Conservation (phyloP, 2,888 invertebrate species). For the Drosophila borealis region DNA sequence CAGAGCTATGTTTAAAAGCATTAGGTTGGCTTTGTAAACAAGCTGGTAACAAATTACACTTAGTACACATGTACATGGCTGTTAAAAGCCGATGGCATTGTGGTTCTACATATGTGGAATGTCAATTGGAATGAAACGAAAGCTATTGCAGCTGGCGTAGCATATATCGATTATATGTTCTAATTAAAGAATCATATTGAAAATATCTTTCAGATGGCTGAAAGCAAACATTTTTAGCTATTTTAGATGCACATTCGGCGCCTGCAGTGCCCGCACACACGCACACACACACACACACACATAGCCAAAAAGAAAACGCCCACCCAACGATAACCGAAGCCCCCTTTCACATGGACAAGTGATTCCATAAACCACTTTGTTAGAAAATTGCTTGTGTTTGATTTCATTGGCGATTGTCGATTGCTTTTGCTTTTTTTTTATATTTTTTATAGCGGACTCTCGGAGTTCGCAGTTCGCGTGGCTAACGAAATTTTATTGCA, state of each 20-base stretch:
- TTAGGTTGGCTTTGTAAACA: no score
- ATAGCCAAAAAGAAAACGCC: no score
- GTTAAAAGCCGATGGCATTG: not conserved
- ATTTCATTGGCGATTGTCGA: slow-evolving; percentile 37
- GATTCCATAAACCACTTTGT: slow-evolving; percentile 41
- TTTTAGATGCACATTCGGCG: slow-evolving; percentile 15
- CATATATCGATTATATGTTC: slow-evolving; percentile 12
- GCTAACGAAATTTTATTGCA: slow-evolving; percentile 22
- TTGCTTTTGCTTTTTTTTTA: slow-evolving; percentile 3
- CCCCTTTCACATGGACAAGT: slow-evolving; percentile 24
- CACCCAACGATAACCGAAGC: slow-evolving; percentile 12
- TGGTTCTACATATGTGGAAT: not conserved
- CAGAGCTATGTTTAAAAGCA: no score
- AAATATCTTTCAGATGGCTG: slow-evolving; percentile 24
- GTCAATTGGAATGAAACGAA: slow-evolving; percentile 6
- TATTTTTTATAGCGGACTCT: not conserved
- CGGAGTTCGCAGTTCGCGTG: slow-evolving; percentile 9
- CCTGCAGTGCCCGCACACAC: not conserved
- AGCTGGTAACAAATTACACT: no score
- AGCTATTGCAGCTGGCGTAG: slow-evolving; percentile 11
- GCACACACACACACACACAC: not conserved
- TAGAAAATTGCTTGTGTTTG: slow-evolving; percentile 41
- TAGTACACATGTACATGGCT: not conserved
- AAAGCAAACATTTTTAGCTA: slow-evolving; percentile 18
- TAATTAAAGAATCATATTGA: slow-evolving; percentile 29